Conservation (phyloP, 2,113 vertebrate species). For the Loxodonta africana region DNA sequence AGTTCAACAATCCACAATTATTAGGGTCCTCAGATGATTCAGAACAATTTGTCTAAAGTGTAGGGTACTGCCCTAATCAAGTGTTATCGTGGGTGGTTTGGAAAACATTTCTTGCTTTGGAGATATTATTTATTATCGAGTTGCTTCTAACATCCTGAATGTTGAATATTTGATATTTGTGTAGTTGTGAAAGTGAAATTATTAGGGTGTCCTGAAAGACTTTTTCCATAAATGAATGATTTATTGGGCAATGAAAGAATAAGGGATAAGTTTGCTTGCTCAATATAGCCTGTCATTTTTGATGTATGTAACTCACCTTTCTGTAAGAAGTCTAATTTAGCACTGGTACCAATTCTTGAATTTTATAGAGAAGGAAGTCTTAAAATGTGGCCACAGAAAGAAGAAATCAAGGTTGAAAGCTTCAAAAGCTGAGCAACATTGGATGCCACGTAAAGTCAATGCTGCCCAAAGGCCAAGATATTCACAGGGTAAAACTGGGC, state of each 20-base stretch:
- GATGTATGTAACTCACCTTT: slow-evolving; percentile 69
- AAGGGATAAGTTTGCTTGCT: slow-evolving; percentile 46
- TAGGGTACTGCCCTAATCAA: not conserved
- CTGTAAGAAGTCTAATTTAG: slow-evolving; percentile 59
- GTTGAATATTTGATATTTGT: slow-evolving; percentile 22
- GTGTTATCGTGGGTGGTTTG: not conserved
- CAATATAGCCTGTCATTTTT: slow-evolving; percentile 61
- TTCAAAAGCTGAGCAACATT: not conserved
- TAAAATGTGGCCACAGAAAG: not conserved
- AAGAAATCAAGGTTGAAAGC: not conserved
- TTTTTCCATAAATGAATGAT: slow-evolving; percentile 70
- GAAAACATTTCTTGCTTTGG: not conserved
- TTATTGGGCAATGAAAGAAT: slow-evolving; percentile 58
- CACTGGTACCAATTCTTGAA: slow-evolving; percentile 12
- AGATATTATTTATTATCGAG: slow-evolving; percentile 15
- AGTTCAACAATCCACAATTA: not conserved
- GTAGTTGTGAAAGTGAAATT: slow-evolving; percentile 45
- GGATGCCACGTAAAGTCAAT: not conserved
- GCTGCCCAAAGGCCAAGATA: not conserved
- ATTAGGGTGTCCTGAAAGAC: slow-evolving; percentile 36
- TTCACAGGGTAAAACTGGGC: not conserved
- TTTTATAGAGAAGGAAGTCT: slow-evolving; percentile 57
- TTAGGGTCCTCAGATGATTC: not conserved
- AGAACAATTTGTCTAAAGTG: not conserved
- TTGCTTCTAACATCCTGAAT: not conserved